Percentiles rank a stretch among this genome's conserved stretches.
phyloP scores from a whole-genome alignment of 2,113 vertebrate species.

The Ovis canadensis region DNA sequence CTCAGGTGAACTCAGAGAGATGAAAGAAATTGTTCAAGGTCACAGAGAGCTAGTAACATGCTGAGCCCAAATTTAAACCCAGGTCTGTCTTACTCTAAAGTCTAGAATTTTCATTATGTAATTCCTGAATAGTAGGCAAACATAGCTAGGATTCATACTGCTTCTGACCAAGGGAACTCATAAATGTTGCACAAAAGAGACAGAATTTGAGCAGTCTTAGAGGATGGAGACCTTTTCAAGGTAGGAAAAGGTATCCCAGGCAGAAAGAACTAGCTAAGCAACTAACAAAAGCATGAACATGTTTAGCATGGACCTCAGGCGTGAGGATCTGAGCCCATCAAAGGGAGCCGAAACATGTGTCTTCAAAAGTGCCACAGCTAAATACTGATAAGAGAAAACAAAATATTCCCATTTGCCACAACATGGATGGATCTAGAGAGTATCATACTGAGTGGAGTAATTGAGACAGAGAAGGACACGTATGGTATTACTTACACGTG shows the following conservation, averaged over 20 bases:
- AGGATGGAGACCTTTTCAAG: background rate
- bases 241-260: background rate
- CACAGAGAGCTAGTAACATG: background rate
- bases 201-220: background rate
- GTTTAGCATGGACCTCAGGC: background rate
- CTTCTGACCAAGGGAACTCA: background rate
- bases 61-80: background rate
- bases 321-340: background rate
- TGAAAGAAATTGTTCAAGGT: background rate
- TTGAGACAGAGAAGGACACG: background rate
- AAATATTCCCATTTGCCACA: background rate
- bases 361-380: background rate
- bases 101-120: background rate
- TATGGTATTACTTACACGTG: background rate
- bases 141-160: background rate
- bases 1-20: background rate
- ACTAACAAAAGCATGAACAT: background rate
- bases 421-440: background rate
- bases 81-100: background rate
- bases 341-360: background rate
- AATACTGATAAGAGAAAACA: background rate
- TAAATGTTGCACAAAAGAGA: background rate
- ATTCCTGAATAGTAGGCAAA: background rate
- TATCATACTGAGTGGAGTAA: background rate
- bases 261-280: background rate